Evolutionary conservation across 2,888 invertebrate genomes (phyloP).

Genomic region (Drosophila dives): DNA sequence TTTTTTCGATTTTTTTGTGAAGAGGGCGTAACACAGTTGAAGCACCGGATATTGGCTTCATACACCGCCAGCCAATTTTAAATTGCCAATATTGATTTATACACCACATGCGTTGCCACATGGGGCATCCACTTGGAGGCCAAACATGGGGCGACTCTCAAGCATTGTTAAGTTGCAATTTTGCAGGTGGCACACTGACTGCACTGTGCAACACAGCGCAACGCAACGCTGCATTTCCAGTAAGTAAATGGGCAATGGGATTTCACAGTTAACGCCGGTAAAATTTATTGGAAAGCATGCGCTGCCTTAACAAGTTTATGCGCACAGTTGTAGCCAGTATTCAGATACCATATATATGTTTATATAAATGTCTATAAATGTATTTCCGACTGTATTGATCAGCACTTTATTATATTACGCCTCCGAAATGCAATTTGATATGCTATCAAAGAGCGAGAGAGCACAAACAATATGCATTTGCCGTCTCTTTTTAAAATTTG

Average conservation of each 20-base stretch:
- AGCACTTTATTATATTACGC: constrained; percentile 50
- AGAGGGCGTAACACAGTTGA: constrained; percentile 53
- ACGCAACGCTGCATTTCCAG: constrained; percentile 40
- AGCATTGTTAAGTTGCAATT: constrained; percentile 80
- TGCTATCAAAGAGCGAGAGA: constrained; percentile 27
- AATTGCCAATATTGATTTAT: constrained; percentile 81
- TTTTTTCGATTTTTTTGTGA: constrained; percentile 7
- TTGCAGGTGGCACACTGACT: constrained; percentile 61
- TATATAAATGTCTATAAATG: neutral
- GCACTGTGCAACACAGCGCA: neutral
- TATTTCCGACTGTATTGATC: constrained; percentile 11
- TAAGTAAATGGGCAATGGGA: constrained; percentile 75
- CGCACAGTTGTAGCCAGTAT: constrained; percentile 31
- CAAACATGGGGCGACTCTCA: constrained; percentile 51
- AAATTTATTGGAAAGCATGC: constrained; percentile 69
- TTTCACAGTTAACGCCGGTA: constrained; percentile 70
- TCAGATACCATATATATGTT: constrained; percentile 8
- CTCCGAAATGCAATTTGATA: constrained; percentile 55
- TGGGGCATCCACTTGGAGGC: constrained; percentile 62
- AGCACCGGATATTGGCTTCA: constrained; percentile 77
- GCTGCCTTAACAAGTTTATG: constrained; percentile 56
- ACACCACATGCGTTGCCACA: constrained; percentile 73
- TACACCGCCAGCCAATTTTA: constrained; percentile 80
- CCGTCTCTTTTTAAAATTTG: constrained; percentile 45
- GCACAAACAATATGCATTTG: constrained; percentile 3